Conservation (phyloP, 2,888 invertebrate genomes). For the Linnaemya vulpina region DNA sequence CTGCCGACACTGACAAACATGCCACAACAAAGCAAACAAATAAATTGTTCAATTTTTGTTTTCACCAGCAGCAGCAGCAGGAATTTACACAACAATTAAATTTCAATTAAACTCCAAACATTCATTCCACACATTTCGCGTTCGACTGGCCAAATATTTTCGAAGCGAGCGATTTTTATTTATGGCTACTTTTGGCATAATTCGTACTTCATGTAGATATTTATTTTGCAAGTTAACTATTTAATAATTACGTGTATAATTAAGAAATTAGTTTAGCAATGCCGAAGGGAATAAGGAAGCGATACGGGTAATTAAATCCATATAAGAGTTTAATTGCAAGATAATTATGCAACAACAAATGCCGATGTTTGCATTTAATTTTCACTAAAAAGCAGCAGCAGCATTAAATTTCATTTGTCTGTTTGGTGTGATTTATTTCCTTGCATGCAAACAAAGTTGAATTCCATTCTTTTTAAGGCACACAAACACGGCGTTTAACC, state of each 20-base stretch:
- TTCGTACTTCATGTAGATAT: neutral
- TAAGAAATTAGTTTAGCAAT: slow-evolving; percentile 16
- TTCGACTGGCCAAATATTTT: neutral
- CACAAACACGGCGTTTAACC: slow-evolving; percentile 22
- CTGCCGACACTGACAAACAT: neutral
- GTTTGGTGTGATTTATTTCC: slow-evolving; percentile 20
- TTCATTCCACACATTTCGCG: neutral
- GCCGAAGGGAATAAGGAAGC: slow-evolving; percentile 30
- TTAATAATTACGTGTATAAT: slow-evolving; percentile 18
- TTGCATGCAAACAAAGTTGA: neutral
- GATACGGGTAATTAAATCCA: slow-evolving; percentile 46
- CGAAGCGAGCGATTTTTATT: neutral
- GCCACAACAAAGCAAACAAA: neutral
- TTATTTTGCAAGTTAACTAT: slow-evolving; percentile 2
- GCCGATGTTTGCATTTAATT: neutral
- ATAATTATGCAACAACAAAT: neutral
- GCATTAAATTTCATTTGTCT: neutral
- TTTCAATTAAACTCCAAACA: neutral
- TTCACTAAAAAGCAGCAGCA: neutral
- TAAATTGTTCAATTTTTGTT: neutral
- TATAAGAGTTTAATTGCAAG: neutral
- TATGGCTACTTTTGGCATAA: neutral
- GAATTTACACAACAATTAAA: neutral
- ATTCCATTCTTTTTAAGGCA: neutral
- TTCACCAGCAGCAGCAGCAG: neutral